Conservation (phyloP, 2,888 invertebrate species). For the Chromoteleia sp. region DNA sequence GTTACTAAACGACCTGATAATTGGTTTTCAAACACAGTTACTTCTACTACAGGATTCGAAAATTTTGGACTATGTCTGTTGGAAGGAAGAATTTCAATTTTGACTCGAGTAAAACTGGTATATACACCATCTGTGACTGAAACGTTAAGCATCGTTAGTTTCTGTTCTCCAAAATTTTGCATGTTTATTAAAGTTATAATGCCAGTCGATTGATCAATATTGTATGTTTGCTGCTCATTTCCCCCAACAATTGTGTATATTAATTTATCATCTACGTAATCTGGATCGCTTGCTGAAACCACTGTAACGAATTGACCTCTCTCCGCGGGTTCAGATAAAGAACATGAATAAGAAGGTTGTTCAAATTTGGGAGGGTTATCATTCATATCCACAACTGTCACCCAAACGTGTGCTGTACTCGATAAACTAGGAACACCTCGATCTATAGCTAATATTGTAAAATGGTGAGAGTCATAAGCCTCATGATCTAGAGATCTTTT, state of each 20-base stretch:
- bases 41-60: constrained; percentile 91
- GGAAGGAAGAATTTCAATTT: constrained; percentile 91
- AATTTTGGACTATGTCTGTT: constrained; percentile 93
- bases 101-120: constrained; percentile 93
- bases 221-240: constrained; percentile 91
- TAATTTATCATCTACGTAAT: constrained; percentile 91
- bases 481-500: constrained; percentile 94
- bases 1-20: constrained; percentile 91
- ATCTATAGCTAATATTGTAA: constrained; percentile 93
- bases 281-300: constrained; percentile 95
- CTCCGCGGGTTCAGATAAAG: constrained; percentile 92
- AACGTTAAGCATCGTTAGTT: constrained; percentile 91
- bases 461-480: constrained; percentile 89
- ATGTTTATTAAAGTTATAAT: constrained; percentile 91
- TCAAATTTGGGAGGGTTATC: constrained; percentile 96
- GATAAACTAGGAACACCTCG: constrained; percentile 92
- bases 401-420: constrained; percentile 93
- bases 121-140: constrained; percentile 98
- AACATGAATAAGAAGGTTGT: constrained; percentile 91
- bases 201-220: constrained; percentile 87
- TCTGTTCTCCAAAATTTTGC: constrained; percentile 89
- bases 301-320: constrained; percentile 95
- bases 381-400: constrained; percentile 95
- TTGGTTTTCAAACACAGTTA: constrained; percentile 92
- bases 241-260: constrained; percentile 93